These are phyloP conservation scores for Apus apus DNA, from an alignment of 2,113 vertebrate genomes.

Conservation along the genomic window DNA sequence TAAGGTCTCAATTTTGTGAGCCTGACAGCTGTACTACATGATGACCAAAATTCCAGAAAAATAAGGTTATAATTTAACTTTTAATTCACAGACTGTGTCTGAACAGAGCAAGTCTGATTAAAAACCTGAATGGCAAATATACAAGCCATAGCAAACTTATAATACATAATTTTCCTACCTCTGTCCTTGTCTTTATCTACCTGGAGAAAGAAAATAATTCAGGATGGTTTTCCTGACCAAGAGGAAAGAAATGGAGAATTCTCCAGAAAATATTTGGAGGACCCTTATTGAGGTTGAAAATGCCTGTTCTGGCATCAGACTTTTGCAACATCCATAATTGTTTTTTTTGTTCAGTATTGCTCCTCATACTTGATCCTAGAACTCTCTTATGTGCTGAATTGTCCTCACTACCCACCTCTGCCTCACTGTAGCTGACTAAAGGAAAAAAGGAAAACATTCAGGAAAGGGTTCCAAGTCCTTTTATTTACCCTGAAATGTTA, in stretches of 20 bases:
- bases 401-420: neutral
- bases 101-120: neutral
- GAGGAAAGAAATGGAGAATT: neutral
- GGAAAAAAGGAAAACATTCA: neutral
- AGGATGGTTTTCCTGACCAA: neutral
- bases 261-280: neutral
- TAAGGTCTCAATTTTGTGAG: neutral
- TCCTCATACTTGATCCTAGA: neutral
- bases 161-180: neutral
- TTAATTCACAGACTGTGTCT: neutral
- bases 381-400: neutral
- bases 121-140: neutral
- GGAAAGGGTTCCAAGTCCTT: neutral
- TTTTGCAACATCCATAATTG: neutral
- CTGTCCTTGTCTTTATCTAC: neutral
- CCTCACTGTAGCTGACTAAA: neutral
- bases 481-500: neutral
- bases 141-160: neutral
- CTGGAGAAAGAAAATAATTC: neutral
- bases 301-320: neutral
- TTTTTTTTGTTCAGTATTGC: neutral
- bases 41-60: neutral
- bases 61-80: neutral
- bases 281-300: neutral
- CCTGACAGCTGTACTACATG: neutral